These are phyloP conservation scores for Cylloceria caligata DNA, from an alignment of 2,888 invertebrate species.

Conservation along the genomic window DNA sequence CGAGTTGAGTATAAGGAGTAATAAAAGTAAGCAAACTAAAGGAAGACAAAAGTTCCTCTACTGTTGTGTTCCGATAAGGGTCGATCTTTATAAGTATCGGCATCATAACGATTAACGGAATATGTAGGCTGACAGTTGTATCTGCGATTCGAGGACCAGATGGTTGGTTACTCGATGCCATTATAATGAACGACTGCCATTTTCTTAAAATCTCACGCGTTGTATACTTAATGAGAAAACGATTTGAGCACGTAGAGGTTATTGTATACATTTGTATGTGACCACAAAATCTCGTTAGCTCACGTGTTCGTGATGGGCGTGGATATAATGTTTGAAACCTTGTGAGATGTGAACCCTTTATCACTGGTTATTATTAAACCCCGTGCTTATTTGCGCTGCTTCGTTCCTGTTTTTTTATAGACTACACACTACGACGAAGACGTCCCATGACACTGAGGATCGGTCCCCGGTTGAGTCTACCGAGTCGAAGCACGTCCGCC, in stretches of 20 bases:
- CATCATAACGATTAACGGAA: too few species aligned
- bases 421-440: constrained; percentile 85
- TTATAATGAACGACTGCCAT: not conserved
- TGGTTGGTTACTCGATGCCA: not conserved
- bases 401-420: constrained; percentile 74
- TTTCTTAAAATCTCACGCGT: not conserved
- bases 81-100: too few species aligned
- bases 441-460: constrained; percentile 86
- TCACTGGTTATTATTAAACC: not conserved
- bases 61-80: too few species aligned
- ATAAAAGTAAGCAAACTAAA: too few species aligned
- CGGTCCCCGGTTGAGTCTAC: constrained; percentile 85
- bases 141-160: too few species aligned
- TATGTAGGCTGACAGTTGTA: not conserved
- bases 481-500: constrained; percentile 85
- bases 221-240: not conserved
- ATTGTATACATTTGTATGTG: not conserved
- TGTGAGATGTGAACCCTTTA: not conserved
- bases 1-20: not conserved
- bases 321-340: not conserved
- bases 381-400: constrained; percentile 1
- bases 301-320: not conserved
- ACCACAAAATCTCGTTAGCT: not conserved
- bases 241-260: not conserved
- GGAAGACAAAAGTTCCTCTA: too few species aligned